Base-by-base conservation (phyloP, 2,113 vertebrate species). In the Cyprinodon brontotheroides region DNA sequence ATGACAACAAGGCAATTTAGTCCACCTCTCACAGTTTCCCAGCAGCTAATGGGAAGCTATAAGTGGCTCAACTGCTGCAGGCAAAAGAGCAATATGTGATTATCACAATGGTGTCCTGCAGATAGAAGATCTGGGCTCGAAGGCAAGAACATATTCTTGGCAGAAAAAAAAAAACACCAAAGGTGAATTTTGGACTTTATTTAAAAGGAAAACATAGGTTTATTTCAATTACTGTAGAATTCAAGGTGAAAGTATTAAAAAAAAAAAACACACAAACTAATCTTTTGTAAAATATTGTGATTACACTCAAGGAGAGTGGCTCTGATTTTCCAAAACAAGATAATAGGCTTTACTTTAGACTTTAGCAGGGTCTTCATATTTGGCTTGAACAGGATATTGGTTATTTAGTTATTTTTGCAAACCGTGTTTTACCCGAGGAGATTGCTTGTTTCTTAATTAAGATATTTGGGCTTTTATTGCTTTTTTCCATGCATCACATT, bases 1-100 rank as follows among this genome's bases (percentile, higher is more conserved):
- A 85, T 78, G 79, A 87, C 86, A 90, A 87, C 83, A n/a, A 75
- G 61, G 68, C 79, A 75, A 80, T 82, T 81, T 79, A 72, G 69
- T 79, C 41, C 71, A 61, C 50, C 74, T 70, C 77, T 77, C 38
- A 11, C 61, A 39, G 74, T 65, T 78, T 73, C 59, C 36, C 12
- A 6, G 50, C 80, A 66, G 69, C 68, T 80, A 74, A 86, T 83
- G 80, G 78, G 61, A 43, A 79, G 61, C 61, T 67, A 64, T 84
- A 81, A 87, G 82, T 79, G 78, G 81, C 65, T 57, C 1, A 7
- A 72, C 83, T 69, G 70, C 80, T 82, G 87, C 61, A 78, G 65
- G 39, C 61, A 66, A 65, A 74, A 85, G 81, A 71, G 63, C 79
- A 65, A 65, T 14, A 62, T 82, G 62, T 82, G 75, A 87, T 87